Base-by-base conservation (phyloP, 2,113 vertebrate species). In the Bos javanicus region DNA sequence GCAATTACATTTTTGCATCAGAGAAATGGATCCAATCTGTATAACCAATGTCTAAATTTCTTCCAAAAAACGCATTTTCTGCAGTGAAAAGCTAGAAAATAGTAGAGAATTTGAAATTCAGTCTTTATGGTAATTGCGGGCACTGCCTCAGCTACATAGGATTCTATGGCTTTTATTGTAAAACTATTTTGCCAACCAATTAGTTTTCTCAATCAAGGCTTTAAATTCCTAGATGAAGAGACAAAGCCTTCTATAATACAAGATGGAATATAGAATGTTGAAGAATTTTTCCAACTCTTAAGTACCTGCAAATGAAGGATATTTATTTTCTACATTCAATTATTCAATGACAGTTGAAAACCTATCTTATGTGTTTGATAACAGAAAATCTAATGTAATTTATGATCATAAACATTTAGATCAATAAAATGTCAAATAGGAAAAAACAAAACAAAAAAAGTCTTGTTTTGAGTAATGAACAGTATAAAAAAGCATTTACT, bases 281-380 rank as follows among this genome's bases (percentile, higher is more conserved):
- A 86, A 95, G 33, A 93, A 28, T 76, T 30, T 93, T 90, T 84
- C 91, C 33, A 80, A 48, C 30, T 28, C 89, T 83, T 85, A 39
- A 23, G 28, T 82, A 57, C 56, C 60, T 90, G 46, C 64, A 36
- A 96, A 78, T 80, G 17, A 78, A 85, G 33, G 26, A 50, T 16
- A 62, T 78, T 96, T 87, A 60, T 80, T 90, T 33, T 67, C 62
- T 76, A 23, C 30, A 46, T 60, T 59, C n/a, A 76, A 54, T 46
- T 52, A 54, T 62, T 88, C 54, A 76, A 36, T 19, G 36, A 74
- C 54, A 93, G 8, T 19, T 46, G 43, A 84, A 89, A 89, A 76
- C 3, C n/a, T 71, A 81, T 30, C 78, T 93, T 54, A 48, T 71
- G 25, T 85, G 17, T 71, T 86, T 59, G 57, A n/a, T 80, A 80